Evolutionary conservation across 2,113 vertebrate species (phyloP), one percentile per base, ranked within the genome.

Genomic region (Saguinus midas): DNA sequence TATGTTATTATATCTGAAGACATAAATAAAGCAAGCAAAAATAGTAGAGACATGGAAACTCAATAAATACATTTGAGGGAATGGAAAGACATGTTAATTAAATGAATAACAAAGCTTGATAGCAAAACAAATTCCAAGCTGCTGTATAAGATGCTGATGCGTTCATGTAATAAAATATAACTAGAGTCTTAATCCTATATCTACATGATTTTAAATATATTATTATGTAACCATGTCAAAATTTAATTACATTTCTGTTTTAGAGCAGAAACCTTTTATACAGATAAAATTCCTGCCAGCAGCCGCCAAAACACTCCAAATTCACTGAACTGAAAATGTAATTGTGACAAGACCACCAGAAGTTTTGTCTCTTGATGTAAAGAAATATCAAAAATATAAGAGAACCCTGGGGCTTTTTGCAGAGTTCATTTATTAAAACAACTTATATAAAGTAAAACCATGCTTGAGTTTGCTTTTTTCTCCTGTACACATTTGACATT

Each of bases 231-330:
- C 96, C 84, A 97, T 73, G 37, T 93, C 48, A 92, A 96, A 90
- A 95, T 95, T 98, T 85, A 98, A 98, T 95, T 96, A 87, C 35
- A 81, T 87, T 37, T 0, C 52, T 98, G 83, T 95, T 97, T 98
- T 98, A 96, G 95, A 97, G 94, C 87, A 96, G 94, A 98, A 98
- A 97, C 75, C 75, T 98, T 98, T 98, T 94, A 97, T 70, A 92
- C 90, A 96, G 72, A 97, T 80, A 88, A 96, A 97, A 98, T 78
- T 96, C 76, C 81, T 98, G 95, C 93, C 97, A 98, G 97, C 75
- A 98, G 92, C 95, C 98, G 96, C 94, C 84, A 92, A 98, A 97
- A 97, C 93, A 95, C 86, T 98, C 94, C 94, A 98, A 90, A 98
- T 94, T 97, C 95, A 98, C 94, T 97, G 96, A 98, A 97, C 94